Conservation (phyloP, 2,888 invertebrate genomes). For the Epicampocera succincta region DNA sequence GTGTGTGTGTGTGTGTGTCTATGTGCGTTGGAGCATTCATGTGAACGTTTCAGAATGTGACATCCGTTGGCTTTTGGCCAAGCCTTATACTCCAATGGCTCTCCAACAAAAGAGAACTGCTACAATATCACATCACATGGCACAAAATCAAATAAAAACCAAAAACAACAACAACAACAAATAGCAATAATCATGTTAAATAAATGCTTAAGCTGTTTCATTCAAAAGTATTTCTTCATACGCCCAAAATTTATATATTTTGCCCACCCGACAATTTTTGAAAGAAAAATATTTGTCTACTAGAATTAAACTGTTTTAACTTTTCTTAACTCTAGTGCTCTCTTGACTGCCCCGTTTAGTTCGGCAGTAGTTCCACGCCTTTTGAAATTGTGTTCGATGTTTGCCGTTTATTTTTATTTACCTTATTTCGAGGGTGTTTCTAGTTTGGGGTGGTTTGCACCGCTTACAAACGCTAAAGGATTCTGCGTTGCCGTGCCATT, state of each 20-base stretch:
- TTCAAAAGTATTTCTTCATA: slow-evolving; percentile 37
- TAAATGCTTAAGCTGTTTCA: slow-evolving; percentile 44
- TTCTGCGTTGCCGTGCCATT: slow-evolving; percentile 67
- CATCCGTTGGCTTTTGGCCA: slow-evolving; percentile 64
- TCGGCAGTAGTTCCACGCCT: background rate
- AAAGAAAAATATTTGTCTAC: slow-evolving; percentile 57
- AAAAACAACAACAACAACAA: slow-evolving; percentile 15
- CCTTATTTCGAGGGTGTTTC: slow-evolving; percentile 34
- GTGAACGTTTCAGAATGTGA: slow-evolving; percentile 43
- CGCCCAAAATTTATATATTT: slow-evolving; percentile 18
- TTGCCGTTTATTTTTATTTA: slow-evolving; percentile 38
- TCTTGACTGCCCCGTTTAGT: background rate
- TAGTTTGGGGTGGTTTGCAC: slow-evolving; percentile 8
- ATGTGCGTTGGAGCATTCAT: slow-evolving; percentile 5
- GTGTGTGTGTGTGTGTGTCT: background rate
- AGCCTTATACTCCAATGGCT: slow-evolving; percentile 52
- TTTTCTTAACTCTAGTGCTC: background rate
- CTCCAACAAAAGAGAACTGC: slow-evolving; percentile 51
- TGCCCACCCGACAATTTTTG: background rate
- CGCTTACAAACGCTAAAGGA: slow-evolving; percentile 34
- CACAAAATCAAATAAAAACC: slow-evolving; percentile 18
- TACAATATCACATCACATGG: slow-evolving; percentile 58
- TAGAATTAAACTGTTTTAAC: slow-evolving; percentile 19
- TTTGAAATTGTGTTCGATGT: slow-evolving; percentile 37
- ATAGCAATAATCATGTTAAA: slow-evolving; percentile 48